Evolutionary conservation across 1,140 invertebrate genomes (phyloP), one percentile per base, ranked within the genome.

Genomic region (Drosophila fuyamai): DNA sequence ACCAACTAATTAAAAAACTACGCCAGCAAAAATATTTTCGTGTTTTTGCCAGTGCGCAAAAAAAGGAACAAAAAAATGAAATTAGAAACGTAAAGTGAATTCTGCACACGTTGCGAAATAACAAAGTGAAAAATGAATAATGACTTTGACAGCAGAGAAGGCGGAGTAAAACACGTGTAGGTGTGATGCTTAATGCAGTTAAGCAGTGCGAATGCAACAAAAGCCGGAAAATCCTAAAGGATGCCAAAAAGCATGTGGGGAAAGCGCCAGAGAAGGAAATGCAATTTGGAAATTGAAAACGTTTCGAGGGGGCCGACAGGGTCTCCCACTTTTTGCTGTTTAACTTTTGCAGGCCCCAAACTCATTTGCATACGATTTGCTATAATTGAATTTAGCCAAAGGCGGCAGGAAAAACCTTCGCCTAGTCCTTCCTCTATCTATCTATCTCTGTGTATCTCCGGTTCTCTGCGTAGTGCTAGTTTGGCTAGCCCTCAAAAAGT

Each of bases 81-180:
- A 88, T 88, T 88, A 83, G 83, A 82, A 88, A 82, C 50, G 76
- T 72, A 88, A 82, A 86, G 86, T 76, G 83, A 88, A 88, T 86
- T 88, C 14, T 73, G 83, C 76, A 76, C 63, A 70, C 79, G 67
- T 72, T 73, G 76, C 83, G 63, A 67, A 86, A 86, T 79, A 76
- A 62, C 79, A 82, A 70, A 70, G 58, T 62, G 66, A 68, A 51
- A 80, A 83, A 83, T 88, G 84, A 88, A 63, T 86, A 89, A 86
- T 88, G 70, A 58, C 78, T 66, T 41, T 40, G 27, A 43, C 40
- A 48, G 23, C 14, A 38, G 50, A n/a, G 23, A 29, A 7, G 27
- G 6, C n/a, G 16, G 27, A 48, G 51, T 46, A 43, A 44, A 51
- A 46, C 50, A 74, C 32, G 55, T 65, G 79, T 53, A 43, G 62